These are phyloP conservation scores for Strigamia crassipes DNA, from an alignment of 2,888 invertebrate species.

Conservation along the genomic window DNA sequence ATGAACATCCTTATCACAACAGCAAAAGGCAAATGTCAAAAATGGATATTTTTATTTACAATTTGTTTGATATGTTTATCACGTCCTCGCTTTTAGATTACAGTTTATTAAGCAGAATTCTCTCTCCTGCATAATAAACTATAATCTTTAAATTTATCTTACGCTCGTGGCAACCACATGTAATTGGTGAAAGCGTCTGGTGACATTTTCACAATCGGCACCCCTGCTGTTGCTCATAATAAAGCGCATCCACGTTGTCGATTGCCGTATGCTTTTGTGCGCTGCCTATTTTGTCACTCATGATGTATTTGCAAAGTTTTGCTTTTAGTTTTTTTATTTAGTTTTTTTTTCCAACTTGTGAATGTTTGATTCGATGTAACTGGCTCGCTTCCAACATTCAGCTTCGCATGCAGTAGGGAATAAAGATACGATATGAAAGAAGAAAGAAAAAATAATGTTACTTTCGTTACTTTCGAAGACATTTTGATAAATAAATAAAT, in stretches of 20 bases:
- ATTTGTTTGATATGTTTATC: neutral
- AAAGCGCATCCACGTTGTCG: neutral
- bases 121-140: too few species aligned
- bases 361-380: slow-evolving; percentile 32
- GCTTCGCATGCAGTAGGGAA: neutral
- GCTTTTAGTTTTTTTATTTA: neutral
- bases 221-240: neutral
- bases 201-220: neutral
- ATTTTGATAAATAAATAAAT: neutral
- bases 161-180: neutral
- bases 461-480: neutral
- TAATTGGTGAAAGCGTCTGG: slow-evolving; percentile 3
- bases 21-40: slow-evolving; percentile 1
- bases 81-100: neutral
- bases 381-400: neutral
- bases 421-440: neutral
- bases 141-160: neutral
- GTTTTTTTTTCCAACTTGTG: neutral
- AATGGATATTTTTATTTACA: neutral
- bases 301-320: slow-evolving; percentile 1
- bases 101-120: neutral
- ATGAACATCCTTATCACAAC: neutral
- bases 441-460: neutral
- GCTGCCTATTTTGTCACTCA: neutral
- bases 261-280: neutral